Evolutionary conservation across 1,140 invertebrate species (phyloP).

Genomic region (Arctopsyche grandis): DNA sequence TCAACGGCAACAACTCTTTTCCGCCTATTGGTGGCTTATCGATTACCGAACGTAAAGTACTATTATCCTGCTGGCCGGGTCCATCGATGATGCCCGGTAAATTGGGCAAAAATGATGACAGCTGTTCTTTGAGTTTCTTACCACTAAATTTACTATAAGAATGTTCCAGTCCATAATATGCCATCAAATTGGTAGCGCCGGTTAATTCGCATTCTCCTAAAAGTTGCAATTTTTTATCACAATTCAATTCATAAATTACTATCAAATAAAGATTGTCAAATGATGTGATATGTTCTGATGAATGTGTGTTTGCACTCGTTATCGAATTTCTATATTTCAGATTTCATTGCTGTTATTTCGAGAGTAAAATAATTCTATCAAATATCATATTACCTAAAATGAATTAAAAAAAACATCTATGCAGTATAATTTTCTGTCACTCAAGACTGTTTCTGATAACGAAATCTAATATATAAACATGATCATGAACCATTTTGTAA

Average conservation of each 20-base stretch:
- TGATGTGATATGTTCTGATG: slow-evolving; percentile 32
- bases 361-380: too few species aligned
- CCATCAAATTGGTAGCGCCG: slow-evolving; percentile 96
- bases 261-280: slow-evolving; percentile 40
- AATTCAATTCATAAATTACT: too few species aligned
- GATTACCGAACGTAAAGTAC: slow-evolving; percentile 92
- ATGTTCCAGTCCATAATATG: slow-evolving; percentile 94
- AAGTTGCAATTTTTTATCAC: slow-evolving; percentile 57
- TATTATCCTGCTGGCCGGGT: slow-evolving; percentile 82
- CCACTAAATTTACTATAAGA: slow-evolving; percentile 98
- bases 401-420: too few species aligned
- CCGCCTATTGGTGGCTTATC: slow-evolving; percentile 97
- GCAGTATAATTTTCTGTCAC: too few species aligned
- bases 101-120: slow-evolving; percentile 94
- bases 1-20: slow-evolving; percentile 91
- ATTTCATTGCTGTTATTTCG: too few species aligned
- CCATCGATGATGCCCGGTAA: slow-evolving; percentile 94
- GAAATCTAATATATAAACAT: too few species aligned
- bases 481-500: too few species aligned
- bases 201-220: slow-evolving; percentile 91
- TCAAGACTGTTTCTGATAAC: too few species aligned
- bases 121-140: slow-evolving; percentile 95
- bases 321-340: too few species aligned
- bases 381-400: too few species aligned
- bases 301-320: too few species aligned